These are phyloP conservation scores for Gouania willdenowi DNA, from an alignment of 2,797 vertebrate species.

Conservation along the genomic window DNA sequence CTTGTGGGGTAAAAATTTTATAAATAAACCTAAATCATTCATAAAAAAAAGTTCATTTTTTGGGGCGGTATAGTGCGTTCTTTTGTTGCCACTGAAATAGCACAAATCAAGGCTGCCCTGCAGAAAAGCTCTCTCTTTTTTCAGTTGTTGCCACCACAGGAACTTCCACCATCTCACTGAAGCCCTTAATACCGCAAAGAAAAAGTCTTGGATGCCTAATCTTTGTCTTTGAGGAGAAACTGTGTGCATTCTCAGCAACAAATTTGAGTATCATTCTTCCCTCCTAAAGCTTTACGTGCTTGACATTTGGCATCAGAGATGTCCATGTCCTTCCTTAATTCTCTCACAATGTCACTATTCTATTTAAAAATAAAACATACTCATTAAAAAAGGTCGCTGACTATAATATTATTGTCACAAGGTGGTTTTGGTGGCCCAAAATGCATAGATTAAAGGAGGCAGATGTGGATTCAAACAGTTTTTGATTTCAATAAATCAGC, in stretches of 20 bases:
- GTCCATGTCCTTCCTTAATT: not conserved
- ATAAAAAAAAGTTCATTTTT: constrained; percentile 5
- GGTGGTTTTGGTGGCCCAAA: too few relatives aligned
- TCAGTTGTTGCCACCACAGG: not conserved
- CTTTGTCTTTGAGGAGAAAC: not conserved
- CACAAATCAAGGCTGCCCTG: not conserved
- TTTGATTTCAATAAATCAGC: too few relatives aligned
- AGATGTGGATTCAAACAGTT: too few relatives aligned
- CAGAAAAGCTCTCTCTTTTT: not conserved
- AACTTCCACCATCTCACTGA: too few relatives aligned
- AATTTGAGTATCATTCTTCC: not conserved
- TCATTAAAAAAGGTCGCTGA: not conserved
- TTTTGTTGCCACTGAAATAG: constrained; percentile 2
- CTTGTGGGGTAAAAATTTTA: constrained; percentile 11
- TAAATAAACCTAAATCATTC: constrained; percentile 6
- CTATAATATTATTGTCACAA: too few relatives aligned
- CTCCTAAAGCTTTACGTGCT: too few relatives aligned
- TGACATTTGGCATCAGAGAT: too few relatives aligned
- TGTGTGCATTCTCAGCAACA: not conserved
- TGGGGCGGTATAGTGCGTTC: not conserved
- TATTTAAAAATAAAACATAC: not conserved
- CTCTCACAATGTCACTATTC: not conserved
- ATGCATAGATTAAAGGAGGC: too few relatives aligned
- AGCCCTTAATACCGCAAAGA: not conserved
- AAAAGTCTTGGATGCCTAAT: constrained; percentile 1